Evolutionary conservation across 2,888 invertebrate genomes (phyloP), one percentile per base, ranked within the genome.

Genomic region (Agrilus cyanescens): DNA sequence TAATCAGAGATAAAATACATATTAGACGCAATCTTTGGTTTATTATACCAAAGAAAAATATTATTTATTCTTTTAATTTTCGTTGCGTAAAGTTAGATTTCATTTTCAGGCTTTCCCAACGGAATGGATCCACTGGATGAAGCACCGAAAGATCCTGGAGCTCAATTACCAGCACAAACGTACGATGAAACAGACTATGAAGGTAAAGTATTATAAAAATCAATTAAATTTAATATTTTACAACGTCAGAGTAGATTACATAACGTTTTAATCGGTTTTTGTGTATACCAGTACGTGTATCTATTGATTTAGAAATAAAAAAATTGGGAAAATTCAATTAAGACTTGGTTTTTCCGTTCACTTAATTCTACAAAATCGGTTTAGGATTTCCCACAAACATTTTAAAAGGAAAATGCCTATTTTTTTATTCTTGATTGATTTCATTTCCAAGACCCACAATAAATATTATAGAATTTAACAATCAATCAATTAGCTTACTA

Each of bases 181-280:
- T 88, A 84, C 65, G 85, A 88, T 44, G 88, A 90, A 63, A 81
- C 82, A 61, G 90, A 91, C 67, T 89, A 85, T 65, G 87, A 89
- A 80, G 89, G 90, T 88, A 71, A 58, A n/a, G n/a, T n/a, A n/a
- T 50, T 44, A 32, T 15, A 12, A 10, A 25, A 25, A 25, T 8
- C 3, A 25, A 25, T 25, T 20, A 4, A 20, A 20, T 8, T 34
- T 18, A 33, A 14, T 42, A 12, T 20, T 14, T 37, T 12, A 4
- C 25, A 12, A 13, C 13, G 4, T 37, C 12, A 7, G 8, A 7
- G 20, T 4, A 7, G 20, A 2, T 20, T 20, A 20, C 5, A 18
- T 4, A 18, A 20, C 8, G 13, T 35, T 35, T 10, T 37, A 15
- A 14, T 12, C 8, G 12, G 14, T 3, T 37, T 37, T 16, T 37